Conservation (phyloP, 2,888 invertebrate genomes). For the Aphodius granarius region DNA sequence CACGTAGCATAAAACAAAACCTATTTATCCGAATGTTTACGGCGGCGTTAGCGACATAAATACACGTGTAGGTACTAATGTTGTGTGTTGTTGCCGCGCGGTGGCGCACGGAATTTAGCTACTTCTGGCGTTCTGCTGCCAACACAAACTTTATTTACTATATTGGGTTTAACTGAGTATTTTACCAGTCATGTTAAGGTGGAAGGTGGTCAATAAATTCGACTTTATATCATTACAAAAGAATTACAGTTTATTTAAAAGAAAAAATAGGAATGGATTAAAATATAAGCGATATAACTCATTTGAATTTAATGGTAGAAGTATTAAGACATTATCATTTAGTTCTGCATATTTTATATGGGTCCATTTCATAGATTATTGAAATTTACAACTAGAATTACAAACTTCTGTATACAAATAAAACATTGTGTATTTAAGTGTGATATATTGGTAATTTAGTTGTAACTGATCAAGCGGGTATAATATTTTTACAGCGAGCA, state of each 20-base stretch:
- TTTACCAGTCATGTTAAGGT: neutral
- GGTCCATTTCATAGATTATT: no score
- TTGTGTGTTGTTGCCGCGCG: conserved; percentile 3
- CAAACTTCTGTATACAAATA: neutral
- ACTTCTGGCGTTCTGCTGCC: neutral
- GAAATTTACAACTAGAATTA: no score
- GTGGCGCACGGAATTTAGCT: neutral
- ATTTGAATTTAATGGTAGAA: no score
- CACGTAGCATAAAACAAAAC: conserved; percentile 29
- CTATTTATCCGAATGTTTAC: conserved; percentile 30
- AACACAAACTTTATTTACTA: neutral
- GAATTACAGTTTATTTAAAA: no score
- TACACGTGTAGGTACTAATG: neutral
- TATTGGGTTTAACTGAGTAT: neutral
- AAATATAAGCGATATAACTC: no score
- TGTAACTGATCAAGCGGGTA: neutral
- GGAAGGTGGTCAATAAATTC: neutral
- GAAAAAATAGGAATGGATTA: no score
- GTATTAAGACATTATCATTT: no score
- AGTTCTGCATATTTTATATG: no score
- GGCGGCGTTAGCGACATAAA: conserved; percentile 15
- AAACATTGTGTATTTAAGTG: neutral
- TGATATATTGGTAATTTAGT: neutral
- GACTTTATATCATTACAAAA: no score
- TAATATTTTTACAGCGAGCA: neutral